Percentiles rank a stretch among this genome's conserved stretches.
Conservation (phyloP, 2,797 vertebrate species). For the Alcedo quadribrachys region DNA sequence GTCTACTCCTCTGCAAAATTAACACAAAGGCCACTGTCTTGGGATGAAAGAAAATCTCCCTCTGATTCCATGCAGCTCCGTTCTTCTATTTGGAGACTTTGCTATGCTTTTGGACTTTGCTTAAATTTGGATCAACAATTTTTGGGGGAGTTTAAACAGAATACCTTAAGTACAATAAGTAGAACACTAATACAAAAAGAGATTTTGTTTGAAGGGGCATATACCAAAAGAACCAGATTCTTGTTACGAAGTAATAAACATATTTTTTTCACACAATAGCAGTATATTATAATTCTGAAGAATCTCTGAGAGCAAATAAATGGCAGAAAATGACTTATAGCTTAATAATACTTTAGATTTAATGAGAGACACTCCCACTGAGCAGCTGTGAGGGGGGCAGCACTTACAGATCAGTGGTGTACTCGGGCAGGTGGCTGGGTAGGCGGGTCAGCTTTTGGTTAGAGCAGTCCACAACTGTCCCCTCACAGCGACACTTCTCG, state of each 20-base stretch:
- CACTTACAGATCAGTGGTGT: constrained; percentile 94
- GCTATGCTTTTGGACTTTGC: background rate
- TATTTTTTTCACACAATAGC: background rate
- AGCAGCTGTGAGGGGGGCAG: background rate
- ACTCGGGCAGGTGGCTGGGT: constrained; percentile 90
- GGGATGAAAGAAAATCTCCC: background rate
- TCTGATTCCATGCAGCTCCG: background rate
- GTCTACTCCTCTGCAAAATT: background rate
- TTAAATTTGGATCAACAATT: background rate
- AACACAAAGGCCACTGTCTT: background rate
- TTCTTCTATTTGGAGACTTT: background rate
- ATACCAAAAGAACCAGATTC: background rate
- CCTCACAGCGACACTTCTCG: constrained; percentile 94
- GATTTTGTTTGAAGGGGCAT: background rate
- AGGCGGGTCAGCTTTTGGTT: constrained; percentile 91
- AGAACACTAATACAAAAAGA: background rate
- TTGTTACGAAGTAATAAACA: background rate
- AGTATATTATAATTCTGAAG: background rate
- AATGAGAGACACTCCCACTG: background rate
- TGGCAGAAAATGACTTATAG: background rate
- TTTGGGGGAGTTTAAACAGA: background rate
- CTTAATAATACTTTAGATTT: background rate
- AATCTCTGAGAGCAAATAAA: background rate
- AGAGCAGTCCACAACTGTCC: constrained; percentile 95
- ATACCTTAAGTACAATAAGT: background rate